Evolutionary conservation across 2,888 invertebrate species (phyloP).

Genomic region (Volucella zonaria): DNA sequence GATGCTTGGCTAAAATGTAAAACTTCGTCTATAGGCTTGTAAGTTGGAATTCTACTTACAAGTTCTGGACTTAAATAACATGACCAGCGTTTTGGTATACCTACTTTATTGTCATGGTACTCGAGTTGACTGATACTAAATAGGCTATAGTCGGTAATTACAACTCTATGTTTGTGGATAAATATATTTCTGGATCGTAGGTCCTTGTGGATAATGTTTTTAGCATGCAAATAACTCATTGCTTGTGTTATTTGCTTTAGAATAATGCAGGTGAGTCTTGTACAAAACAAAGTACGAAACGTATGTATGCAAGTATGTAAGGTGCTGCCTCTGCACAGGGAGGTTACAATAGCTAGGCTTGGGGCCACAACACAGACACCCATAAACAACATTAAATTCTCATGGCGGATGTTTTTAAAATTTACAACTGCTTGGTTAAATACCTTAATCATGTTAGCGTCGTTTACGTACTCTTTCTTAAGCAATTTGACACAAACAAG

Average conservation of each 20-base stretch:
- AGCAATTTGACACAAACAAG: constrained; percentile 98
- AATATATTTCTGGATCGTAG: constrained; percentile 99
- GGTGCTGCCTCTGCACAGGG: constrained; percentile 97
- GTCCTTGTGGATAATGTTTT: constrained; percentile 98
- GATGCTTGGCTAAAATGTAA: constrained; percentile 96
- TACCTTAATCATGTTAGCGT: constrained; percentile 94
- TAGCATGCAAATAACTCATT: constrained; percentile 99
- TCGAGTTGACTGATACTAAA: constrained; percentile 98
- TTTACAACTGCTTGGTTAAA: constrained; percentile 98
- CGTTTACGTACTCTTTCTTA: constrained; percentile 94
- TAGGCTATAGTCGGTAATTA: constrained; percentile 99
- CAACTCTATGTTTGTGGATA: too few relatives aligned
- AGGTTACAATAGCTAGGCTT: constrained; percentile 97
- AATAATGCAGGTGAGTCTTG: constrained; percentile 94
- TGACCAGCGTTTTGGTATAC: constrained; percentile 98
- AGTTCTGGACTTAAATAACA: constrained; percentile 99
- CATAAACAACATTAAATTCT: constrained; percentile 99
- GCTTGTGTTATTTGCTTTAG: constrained; percentile 98
- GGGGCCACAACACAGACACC: constrained; percentile 99
- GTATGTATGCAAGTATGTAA: constrained; percentile 96
- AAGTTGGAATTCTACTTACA: constrained; percentile 91
- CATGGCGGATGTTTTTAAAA: constrained; percentile 98
- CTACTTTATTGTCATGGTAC: constrained; percentile 92
- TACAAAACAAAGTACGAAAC: constrained; percentile 96
- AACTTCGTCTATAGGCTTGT: constrained; percentile 89